phyloP scores from a whole-genome alignment of 2,797 vertebrate genomes.

The Eulemur rubriventer region DNA sequence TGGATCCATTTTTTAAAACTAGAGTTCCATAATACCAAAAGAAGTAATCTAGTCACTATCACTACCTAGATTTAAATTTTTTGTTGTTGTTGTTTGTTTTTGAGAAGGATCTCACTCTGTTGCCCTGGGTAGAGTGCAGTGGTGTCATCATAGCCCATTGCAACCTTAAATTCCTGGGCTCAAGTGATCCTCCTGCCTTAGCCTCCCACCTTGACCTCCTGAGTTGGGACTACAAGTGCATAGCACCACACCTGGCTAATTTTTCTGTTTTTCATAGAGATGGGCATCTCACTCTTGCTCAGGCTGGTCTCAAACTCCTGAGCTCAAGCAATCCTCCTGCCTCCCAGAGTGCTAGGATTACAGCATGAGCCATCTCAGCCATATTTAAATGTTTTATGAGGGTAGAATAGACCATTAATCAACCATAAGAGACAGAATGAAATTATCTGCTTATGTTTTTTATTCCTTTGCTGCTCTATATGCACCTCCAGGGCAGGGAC shows the following conservation, averaged over 20 bases:
- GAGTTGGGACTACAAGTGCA: not conserved
- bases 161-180: too few relatives aligned
- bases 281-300: not conserved
- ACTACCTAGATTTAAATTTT: not conserved
- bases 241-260: not conserved
- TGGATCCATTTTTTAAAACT: conserved; percentile 6
- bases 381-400: not conserved
- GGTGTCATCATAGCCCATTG: not conserved
- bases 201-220: too few relatives aligned
- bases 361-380: not conserved
- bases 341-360: too few relatives aligned
- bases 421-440: not conserved
- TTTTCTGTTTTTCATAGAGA: too few relatives aligned
- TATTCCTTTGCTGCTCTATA: not conserved
- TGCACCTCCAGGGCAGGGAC: not conserved
- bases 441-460: not conserved
- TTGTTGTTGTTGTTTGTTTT: not conserved
- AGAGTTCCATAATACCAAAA: not conserved
- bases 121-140: not conserved
- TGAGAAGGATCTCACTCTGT: not conserved
- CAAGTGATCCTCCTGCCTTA: too few relatives aligned
- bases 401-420: not conserved
- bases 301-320: not conserved
- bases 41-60: not conserved
- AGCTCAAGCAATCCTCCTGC: too few relatives aligned